Evolutionary conservation across 2,113 vertebrate species (phyloP).

Genomic region (Dunckerocampus dactyliophorus): DNA sequence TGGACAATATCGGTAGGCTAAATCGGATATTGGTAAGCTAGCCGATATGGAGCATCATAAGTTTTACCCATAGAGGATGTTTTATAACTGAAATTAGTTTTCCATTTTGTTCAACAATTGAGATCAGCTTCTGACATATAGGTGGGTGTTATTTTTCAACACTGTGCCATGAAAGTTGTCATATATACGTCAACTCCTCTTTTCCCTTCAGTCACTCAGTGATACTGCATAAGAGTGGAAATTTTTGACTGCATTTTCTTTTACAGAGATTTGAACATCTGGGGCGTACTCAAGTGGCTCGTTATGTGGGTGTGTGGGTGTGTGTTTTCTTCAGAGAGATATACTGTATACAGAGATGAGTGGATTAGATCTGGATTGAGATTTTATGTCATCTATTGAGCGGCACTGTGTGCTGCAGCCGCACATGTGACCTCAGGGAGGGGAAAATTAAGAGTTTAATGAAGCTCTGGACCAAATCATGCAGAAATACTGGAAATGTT

Average conservation of each 20-base stretch:
- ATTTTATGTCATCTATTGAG: constrained; percentile 28
- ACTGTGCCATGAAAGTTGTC: constrained; percentile 2
- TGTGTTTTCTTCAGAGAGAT: constrained; percentile 8
- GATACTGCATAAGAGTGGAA: constrained; percentile 30
- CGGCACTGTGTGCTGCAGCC: constrained; percentile 25
- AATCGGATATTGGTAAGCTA: too few species aligned
- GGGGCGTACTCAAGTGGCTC: constrained; percentile 30
- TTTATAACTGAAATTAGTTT: too few species aligned
- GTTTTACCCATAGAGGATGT: too few species aligned
- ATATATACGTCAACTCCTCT: constrained; percentile 5
- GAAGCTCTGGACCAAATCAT: background rate
- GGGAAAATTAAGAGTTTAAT: constrained; percentile 18
- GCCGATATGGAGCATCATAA: too few species aligned
- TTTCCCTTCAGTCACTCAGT: constrained; percentile 11
- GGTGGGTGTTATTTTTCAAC: constrained; percentile 12
- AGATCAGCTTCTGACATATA: constrained; percentile 8
- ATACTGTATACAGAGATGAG: constrained; percentile 17
- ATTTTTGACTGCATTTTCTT: constrained; percentile 32
- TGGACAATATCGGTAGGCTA: too few species aligned
- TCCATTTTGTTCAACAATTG: background rate
- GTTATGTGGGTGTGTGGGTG: constrained; percentile 5
- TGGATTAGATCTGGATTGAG: constrained; percentile 33
- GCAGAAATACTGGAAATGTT: constrained; percentile 5
- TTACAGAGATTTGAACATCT: constrained; percentile 41
- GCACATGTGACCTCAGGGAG: constrained; percentile 23